Conservation (phyloP, 1,140 invertebrate species). For the Drosophila leontia region DNA sequence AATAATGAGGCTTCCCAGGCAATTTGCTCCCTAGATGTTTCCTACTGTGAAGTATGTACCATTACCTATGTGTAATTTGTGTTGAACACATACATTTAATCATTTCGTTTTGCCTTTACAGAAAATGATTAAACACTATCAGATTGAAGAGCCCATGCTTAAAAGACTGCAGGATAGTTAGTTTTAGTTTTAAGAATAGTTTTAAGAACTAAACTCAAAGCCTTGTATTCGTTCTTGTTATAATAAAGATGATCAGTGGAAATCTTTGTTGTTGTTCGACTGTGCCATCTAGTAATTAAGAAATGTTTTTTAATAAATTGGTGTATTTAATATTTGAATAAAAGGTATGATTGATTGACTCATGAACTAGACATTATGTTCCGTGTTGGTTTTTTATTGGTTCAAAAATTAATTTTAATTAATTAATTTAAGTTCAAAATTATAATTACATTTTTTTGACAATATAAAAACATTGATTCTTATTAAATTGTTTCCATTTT, state of each 20-base stretch:
- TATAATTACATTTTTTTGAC: too few species aligned
- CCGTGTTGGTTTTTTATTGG: too few species aligned
- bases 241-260: not conserved
- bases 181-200: not conserved
- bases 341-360: too few species aligned
- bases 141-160: conserved; percentile 52
- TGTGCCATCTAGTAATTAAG: too few species aligned
- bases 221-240: not conserved
- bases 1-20: conserved; percentile 33
- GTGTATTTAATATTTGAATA: too few species aligned
- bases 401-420: too few species aligned
- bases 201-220: not conserved
- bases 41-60: conserved; percentile 55
- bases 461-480: too few species aligned
- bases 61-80: not conserved
- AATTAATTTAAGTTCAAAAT: too few species aligned
- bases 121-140: conserved; percentile 55
- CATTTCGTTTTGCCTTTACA: conserved; percentile 16
- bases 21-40: conserved; percentile 54
- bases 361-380: too few species aligned
- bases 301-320: too few species aligned
- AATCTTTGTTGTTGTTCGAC: not conserved
- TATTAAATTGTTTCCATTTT: too few species aligned
- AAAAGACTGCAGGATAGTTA: conserved; percentile 34
- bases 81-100: not conserved